These are phyloP conservation scores for Polypterus senegalus DNA, from an alignment of 2,113 vertebrate species.

Conservation along the genomic window DNA sequence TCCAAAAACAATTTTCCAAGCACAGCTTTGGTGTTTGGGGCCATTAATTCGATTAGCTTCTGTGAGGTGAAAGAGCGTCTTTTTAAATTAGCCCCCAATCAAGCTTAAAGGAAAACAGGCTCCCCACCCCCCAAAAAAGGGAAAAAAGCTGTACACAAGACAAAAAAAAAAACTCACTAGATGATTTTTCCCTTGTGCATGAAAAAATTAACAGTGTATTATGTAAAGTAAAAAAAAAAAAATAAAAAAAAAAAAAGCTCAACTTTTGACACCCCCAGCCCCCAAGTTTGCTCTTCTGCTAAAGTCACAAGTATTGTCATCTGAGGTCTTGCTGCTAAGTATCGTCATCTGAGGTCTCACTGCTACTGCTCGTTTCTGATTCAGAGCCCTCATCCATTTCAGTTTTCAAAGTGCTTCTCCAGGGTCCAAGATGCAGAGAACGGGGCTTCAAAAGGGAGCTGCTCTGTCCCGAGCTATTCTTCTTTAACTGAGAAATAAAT, in stretches of 20 bases:
- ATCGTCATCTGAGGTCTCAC: slow-evolving; percentile 87
- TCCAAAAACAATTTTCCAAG: no score
- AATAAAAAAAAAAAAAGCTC: slow-evolving; percentile 47
- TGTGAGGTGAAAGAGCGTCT: no score
- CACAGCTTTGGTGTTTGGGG: no score
- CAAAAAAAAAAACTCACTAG: slow-evolving; percentile 47
- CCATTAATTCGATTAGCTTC: no score
- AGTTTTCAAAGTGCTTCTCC: slow-evolving; percentile 80
- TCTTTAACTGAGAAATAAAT: slow-evolving; percentile 65
- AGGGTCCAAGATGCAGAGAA: slow-evolving; percentile 77
- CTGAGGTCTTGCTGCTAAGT: slow-evolving; percentile 61
- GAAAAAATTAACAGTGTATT: slow-evolving; percentile 50
- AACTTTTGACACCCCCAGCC: slow-evolving; percentile 48
- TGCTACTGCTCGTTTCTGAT: slow-evolving; percentile 89
- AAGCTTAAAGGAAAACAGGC: slow-evolving; percentile 58
- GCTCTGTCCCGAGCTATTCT: slow-evolving; percentile 80
- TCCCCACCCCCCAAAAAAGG: slow-evolving; percentile 52
- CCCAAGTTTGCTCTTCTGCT: slow-evolving; percentile 36
- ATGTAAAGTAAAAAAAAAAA: slow-evolving; percentile 57
- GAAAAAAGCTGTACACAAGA: slow-evolving; percentile 46
- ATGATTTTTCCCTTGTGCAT: slow-evolving; percentile 91
- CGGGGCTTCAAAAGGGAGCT: slow-evolving; percentile 70
- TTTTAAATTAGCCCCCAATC: no score
- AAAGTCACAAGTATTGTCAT: slow-evolving; percentile 37
- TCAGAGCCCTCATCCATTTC: slow-evolving; percentile 78